A percentile compares a stretch with the other conserved stretches of the same genome.
Conservation (phyloP, 2,888 invertebrate genomes). For the Parascotia fuliginaria region DNA sequence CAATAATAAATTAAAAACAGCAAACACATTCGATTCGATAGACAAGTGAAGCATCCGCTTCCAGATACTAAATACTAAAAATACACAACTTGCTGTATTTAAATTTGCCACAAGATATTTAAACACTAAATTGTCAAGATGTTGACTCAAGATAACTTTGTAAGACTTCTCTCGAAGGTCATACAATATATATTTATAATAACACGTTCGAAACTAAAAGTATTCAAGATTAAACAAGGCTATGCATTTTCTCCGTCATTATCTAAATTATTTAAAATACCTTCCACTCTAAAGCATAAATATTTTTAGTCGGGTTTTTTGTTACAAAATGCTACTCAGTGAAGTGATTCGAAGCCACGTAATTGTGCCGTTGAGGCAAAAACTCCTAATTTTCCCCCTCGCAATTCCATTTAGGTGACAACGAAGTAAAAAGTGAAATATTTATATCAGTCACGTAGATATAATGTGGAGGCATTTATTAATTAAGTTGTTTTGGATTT, state of each 20-base stretch:
- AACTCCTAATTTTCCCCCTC: conserved; percentile 63
- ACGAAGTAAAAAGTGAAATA: conserved; percentile 66
- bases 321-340: conserved; percentile 51
- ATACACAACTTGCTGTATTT: no score
- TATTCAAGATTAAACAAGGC: conserved; percentile 20
- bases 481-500: conserved; percentile 63
- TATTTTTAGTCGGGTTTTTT: conserved; percentile 52
- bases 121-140: no score
- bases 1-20: no score
- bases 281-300: conserved; percentile 44
- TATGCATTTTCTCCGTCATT: conserved; percentile 33
- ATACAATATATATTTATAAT: background rate
- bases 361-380: conserved; percentile 65
- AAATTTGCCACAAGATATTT: no score
- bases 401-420: conserved; percentile 64
- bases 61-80: no score
- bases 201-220: conserved; percentile 13
- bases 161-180: background rate
- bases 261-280: conserved; percentile 41
- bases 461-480: conserved; percentile 66
- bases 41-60: no score
- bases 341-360: conserved; percentile 58
- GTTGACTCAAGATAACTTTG: no score
- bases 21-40: no score
- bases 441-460: conserved; percentile 64